Evolutionary conservation across 2,113 vertebrate species (phyloP).

Genomic region (Excalfactoria chinensis): DNA sequence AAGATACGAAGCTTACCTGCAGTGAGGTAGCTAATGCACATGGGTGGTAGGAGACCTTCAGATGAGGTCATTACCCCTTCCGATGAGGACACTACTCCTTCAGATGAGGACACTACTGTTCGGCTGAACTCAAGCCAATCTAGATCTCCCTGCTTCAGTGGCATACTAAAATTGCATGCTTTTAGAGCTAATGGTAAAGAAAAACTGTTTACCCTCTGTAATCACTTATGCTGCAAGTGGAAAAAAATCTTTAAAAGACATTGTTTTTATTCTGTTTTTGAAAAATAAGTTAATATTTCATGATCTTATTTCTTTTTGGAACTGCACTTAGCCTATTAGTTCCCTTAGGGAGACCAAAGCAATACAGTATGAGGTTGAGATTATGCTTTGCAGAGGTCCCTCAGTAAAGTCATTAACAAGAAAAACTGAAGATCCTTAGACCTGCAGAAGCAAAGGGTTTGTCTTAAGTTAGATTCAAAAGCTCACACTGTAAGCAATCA

Average conservation of each 20-base stretch:
- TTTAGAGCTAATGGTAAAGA: conserved; percentile 14
- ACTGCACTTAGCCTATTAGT: fast-evolving
- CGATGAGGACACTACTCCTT: neutral
- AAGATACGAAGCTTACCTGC: neutral
- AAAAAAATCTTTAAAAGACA: neutral
- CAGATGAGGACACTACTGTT: neutral
- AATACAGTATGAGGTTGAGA: neutral
- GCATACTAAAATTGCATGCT: conserved; percentile 25
- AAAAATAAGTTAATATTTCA: neutral
- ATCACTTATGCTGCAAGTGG: neutral
- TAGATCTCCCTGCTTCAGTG: neutral
- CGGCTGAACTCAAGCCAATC: neutral
- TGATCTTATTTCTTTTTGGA: neutral
- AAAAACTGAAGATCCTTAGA: neutral
- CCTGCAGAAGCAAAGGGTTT: neutral
- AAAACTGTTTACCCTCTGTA: neutral
- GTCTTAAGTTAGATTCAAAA: neutral
- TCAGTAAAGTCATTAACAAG: neutral
- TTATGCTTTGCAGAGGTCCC: neutral
- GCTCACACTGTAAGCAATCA: neutral
- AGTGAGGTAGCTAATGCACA: neutral
- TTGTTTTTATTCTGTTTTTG: neutral
- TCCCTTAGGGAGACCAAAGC: neutral
- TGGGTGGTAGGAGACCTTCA: neutral
- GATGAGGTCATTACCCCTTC: neutral